A percentile compares a stretch with the other conserved stretches of the same genome.
phyloP scores from a whole-genome alignment of 2,888 invertebrate genomes.

The Cheilosia variabilis region DNA sequence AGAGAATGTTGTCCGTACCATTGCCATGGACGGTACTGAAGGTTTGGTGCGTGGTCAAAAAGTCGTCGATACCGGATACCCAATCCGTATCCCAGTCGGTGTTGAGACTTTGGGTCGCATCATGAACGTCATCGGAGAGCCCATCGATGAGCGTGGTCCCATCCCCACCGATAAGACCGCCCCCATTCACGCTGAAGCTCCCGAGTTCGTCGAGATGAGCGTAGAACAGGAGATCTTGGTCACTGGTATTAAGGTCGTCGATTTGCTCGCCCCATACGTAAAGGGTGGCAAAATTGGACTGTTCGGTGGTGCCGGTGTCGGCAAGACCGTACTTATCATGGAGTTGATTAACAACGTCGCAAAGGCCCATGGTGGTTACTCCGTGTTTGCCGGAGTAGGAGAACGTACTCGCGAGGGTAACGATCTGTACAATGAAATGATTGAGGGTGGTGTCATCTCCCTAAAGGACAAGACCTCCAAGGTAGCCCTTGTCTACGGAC shows the following conservation, averaged over 20 bases:
- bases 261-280: constrained; percentile 95
- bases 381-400: constrained; percentile 98
- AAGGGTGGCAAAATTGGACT: constrained; percentile 98
- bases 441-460: constrained; percentile 95
- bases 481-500: constrained; percentile 94
- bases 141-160: constrained; percentile 94
- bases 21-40: constrained; percentile 97
- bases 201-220: constrained; percentile 95
- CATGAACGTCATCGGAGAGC: constrained; percentile 95
- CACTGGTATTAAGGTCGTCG: constrained; percentile 96
- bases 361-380: constrained; percentile 98
- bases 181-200: constrained; percentile 95
- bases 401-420: constrained; percentile 98
- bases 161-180: constrained; percentile 90
- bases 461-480: constrained; percentile 95
- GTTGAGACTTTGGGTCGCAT: constrained; percentile 95
- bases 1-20: constrained; percentile 94
- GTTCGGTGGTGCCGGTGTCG: constrained; percentile 97
- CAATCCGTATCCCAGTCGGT: constrained; percentile 96
- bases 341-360: constrained; percentile 98
- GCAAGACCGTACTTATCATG: constrained; percentile 98
- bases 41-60: constrained; percentile 93
- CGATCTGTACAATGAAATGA: constrained; percentile 98
- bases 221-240: constrained; percentile 95
- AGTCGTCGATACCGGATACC: constrained; percentile 92